Conservation (phyloP, 1,140 invertebrate genomes). For the Macrobrachium rosenbergii region DNA sequence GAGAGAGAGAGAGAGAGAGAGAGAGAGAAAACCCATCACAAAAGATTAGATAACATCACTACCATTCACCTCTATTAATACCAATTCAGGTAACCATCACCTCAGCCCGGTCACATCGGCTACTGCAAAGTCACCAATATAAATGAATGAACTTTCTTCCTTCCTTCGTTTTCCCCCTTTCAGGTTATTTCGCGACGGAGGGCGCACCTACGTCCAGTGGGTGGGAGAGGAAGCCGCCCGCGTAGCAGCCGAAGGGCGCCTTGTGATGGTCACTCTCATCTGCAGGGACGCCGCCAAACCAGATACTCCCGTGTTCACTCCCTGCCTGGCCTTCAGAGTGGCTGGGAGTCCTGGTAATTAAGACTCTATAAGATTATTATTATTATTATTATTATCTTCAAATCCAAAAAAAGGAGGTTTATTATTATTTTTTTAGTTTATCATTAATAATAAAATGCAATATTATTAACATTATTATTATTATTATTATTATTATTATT, state of each 20-base stretch:
- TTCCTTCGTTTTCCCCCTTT: neutral
- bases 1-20: too few species aligned
- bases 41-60: neutral
- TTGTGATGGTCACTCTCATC: constrained; percentile 83
- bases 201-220: constrained; percentile 77
- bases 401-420: too few species aligned
- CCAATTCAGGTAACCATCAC: too few species aligned
- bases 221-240: constrained; percentile 81
- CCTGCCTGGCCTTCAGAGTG: constrained; percentile 86
- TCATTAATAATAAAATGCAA: too few species aligned
- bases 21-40: too few species aligned
- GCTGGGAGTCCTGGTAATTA: constrained; percentile 83
- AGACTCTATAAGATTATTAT: neutral
- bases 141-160: too few species aligned
- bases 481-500: too few species aligned
- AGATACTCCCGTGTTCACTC: constrained; percentile 76
- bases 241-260: constrained; percentile 80
- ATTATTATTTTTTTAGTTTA: too few species aligned
- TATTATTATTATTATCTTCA: too few species aligned
- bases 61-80: neutral
- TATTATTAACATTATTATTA: too few species aligned
- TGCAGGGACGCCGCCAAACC: constrained; percentile 81
- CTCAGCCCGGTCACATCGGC: too few species aligned
- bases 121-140: too few species aligned
- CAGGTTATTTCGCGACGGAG: constrained; percentile 74